Conservation (phyloP, 2,113 vertebrate species). For the Ptilonorhynchus violaceus region DNA sequence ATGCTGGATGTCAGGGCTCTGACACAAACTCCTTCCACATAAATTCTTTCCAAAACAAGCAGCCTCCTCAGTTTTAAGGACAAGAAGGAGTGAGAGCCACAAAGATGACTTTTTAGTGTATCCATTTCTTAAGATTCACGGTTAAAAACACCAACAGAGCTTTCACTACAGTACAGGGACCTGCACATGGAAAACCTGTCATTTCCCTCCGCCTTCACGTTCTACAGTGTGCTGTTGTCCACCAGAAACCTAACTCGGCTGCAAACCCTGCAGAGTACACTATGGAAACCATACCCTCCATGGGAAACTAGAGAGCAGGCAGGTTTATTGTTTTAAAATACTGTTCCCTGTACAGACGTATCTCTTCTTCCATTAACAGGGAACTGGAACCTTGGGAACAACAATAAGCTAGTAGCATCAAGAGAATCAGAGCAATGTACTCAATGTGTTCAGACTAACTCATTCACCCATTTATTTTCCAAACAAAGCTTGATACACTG, state of each 20-base stretch:
- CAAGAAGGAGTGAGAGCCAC: not conserved
- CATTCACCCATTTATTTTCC: not conserved
- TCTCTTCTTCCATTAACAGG: not conserved
- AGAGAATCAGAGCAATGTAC: not conserved
- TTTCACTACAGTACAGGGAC: not conserved
- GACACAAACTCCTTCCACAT: not conserved
- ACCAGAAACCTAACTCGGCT: not conserved
- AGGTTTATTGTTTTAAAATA: not conserved
- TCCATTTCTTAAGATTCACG: fast-evolving
- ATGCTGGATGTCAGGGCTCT: fast-evolving
- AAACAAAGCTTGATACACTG: not conserved
- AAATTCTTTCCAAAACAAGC: not conserved
- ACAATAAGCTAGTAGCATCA: not conserved
- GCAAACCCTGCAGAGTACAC: not conserved
- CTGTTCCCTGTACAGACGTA: not conserved
- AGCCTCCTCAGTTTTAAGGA: not conserved
- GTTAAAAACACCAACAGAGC: not conserved
- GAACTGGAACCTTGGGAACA: not conserved
- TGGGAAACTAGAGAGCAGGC: not conserved
- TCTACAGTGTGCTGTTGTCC: not conserved
- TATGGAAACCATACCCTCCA: not conserved
- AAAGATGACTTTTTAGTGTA: not conserved
- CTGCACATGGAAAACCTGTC: fast-evolving
- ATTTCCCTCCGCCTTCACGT: fast-evolving
- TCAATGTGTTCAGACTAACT: not conserved